Conservation (phyloP, 2,797 vertebrate species). For the Discoglossus pictus region DNA sequence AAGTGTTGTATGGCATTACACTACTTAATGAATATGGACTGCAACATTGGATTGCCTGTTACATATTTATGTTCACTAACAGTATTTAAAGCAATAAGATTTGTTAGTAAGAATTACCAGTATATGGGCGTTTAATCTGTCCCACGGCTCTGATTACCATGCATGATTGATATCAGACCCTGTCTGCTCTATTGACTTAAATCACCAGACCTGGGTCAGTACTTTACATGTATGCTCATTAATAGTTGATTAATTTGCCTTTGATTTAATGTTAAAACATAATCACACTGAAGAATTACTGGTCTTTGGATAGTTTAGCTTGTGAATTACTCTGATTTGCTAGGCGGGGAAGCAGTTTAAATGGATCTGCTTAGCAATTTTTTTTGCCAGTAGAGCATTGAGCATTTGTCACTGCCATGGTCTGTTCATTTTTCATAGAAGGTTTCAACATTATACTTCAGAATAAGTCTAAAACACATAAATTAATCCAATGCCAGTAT, state of each 20-base stretch:
- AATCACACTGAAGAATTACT: background rate
- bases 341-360: background rate
- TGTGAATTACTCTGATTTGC: conserved; percentile 4
- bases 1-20: too few relatives aligned
- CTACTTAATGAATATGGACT: too few relatives aligned
- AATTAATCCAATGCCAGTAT: too few relatives aligned
- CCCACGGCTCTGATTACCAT: background rate
- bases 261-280: conserved; percentile 2
- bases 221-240: background rate
- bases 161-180: background rate
- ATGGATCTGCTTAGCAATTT: background rate
- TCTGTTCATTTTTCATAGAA: too few relatives aligned
- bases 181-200: background rate
- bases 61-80: too few relatives aligned
- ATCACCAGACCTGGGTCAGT: background rate
- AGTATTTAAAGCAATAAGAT: background rate
- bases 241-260: background rate
- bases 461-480: too few relatives aligned
- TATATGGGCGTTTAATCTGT: background rate
- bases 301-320: background rate
- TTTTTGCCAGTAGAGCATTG: background rate
- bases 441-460: too few relatives aligned
- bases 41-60: too few relatives aligned
- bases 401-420: background rate
- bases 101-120: too few relatives aligned